Evolutionary conservation across 2,113 vertebrate genomes (phyloP).

Genomic region (Brachirus orientalis): DNA sequence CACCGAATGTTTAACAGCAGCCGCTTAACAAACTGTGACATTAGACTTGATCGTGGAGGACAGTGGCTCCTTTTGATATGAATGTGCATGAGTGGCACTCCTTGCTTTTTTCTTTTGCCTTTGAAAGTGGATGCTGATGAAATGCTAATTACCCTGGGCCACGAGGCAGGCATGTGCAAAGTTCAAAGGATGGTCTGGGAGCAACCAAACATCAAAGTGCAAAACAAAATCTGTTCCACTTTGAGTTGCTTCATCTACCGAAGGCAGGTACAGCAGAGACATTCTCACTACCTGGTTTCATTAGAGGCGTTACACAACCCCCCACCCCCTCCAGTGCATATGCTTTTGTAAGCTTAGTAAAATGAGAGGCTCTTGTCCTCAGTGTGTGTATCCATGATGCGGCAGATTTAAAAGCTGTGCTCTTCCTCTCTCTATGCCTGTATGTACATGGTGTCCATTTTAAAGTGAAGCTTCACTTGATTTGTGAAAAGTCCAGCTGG

Average conservation of each 20-base stretch:
- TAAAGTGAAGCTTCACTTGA: not conserved
- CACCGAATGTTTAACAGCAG: slow-evolving; percentile 34
- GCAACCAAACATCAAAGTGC: slow-evolving; percentile 68
- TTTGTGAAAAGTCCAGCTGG: not conserved
- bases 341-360: slow-evolving; percentile 43
- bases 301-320: slow-evolving; percentile 41
- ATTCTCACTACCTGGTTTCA: slow-evolving; percentile 29
- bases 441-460: not conserved
- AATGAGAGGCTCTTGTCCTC: slow-evolving; percentile 32
- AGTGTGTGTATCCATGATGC: slow-evolving; percentile 30
- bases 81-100: slow-evolving; percentile 35
- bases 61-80: slow-evolving; percentile 63
- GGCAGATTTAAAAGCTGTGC: slow-evolving; percentile 32
- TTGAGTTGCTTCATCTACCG: slow-evolving; percentile 55
- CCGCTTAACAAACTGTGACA: slow-evolving; percentile 58
- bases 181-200: slow-evolving; percentile 66
- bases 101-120: slow-evolving; percentile 51
- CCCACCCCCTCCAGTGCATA: slow-evolving; percentile 11
- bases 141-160: slow-evolving; percentile 72
- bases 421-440: not conserved
- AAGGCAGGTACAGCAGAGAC: slow-evolving; percentile 48
- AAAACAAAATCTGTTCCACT: slow-evolving; percentile 64
- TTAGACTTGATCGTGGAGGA: slow-evolving; percentile 49
- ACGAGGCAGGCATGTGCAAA: slow-evolving; percentile 57
- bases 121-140: slow-evolving; percentile 72